A percentile compares a stretch with the other conserved stretches of the same genome.
Evolutionary conservation across 2,797 vertebrate genomes (phyloP).

Genomic region (Syngnathus acus): DNA sequence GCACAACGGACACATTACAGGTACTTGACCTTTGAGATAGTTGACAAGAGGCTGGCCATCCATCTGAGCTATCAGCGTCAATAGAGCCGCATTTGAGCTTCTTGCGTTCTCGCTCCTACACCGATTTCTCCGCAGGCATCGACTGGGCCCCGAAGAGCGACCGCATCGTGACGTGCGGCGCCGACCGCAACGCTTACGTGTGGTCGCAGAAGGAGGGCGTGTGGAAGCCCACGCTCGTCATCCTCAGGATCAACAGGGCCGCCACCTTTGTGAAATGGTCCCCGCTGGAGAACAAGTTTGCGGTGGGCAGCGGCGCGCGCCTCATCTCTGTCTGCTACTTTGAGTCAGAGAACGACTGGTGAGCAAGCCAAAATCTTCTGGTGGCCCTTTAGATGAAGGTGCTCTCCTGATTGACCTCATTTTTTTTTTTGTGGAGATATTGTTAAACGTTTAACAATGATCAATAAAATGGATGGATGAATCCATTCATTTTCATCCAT

Average conservation of each 20-base stretch:
- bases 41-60: too few species aligned
- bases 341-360: conserved; percentile 98
- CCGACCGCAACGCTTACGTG: conserved; percentile 95
- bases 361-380: conserved; percentile 24
- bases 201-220: conserved; percentile 96
- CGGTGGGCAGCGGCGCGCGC: conserved; percentile 91
- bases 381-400: not conserved
- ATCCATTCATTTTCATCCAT: too few species aligned
- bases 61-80: too few species aligned
- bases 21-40: conserved; percentile 50
- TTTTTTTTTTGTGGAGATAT: not conserved
- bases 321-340: conserved; percentile 99
- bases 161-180: conserved; percentile 96
- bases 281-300: conserved; percentile 96
- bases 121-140: conserved; percentile 72
- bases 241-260: conserved; percentile 93
- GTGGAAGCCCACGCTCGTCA: conserved; percentile 97
- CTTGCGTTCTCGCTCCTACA: not conserved
- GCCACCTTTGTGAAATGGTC: conserved; percentile 98
- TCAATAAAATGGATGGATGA: too few species aligned
- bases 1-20: conserved; percentile 98
- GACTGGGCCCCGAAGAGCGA: conserved; percentile 99
- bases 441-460: too few species aligned
- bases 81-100: too few species aligned
- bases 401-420: not conserved